Conservation (phyloP, 1,140 invertebrate species). For the Tenebrio molitor region DNA sequence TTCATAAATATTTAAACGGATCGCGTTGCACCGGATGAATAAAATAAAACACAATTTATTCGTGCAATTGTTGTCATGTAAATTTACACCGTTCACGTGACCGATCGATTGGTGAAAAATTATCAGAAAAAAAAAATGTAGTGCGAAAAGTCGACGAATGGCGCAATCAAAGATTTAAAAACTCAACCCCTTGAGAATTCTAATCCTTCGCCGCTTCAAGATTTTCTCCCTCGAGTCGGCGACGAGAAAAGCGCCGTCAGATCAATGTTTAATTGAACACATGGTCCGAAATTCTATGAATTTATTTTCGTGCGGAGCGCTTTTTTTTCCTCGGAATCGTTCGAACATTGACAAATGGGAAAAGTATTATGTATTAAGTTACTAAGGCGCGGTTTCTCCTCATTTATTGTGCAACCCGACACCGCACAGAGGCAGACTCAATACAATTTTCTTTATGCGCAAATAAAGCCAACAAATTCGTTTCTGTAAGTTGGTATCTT, state of each 20-base stretch:
- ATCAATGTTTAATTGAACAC: constrained; percentile 24
- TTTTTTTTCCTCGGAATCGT: background rate
- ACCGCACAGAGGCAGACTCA: constrained; percentile 22
- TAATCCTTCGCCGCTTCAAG: constrained; percentile 24
- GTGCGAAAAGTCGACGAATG: constrained; percentile 7
- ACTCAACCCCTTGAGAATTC: constrained; percentile 1
- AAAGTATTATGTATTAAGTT: constrained; percentile 24
- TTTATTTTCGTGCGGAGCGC: background rate
- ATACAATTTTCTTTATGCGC: constrained; percentile 39
- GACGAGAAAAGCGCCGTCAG: background rate
- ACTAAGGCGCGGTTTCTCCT: constrained; percentile 13
- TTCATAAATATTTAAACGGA: background rate
- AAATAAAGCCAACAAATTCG: constrained; percentile 40
- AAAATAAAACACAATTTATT: background rate
- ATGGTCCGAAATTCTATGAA: background rate
- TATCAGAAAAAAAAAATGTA: background rate
- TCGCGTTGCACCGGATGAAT: background rate
- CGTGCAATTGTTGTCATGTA: background rate
- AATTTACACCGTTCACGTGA: background rate
- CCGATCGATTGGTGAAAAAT: constrained; percentile 7
- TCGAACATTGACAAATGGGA: constrained; percentile 6
- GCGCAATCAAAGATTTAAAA: constrained; percentile 24
- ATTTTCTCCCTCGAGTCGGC: constrained; percentile 6
- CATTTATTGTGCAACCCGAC: constrained; percentile 23
- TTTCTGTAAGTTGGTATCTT: constrained; percentile 24